Conservation (phyloP, 1,140 invertebrate species). For the Ctenoplectra terminalis region DNA sequence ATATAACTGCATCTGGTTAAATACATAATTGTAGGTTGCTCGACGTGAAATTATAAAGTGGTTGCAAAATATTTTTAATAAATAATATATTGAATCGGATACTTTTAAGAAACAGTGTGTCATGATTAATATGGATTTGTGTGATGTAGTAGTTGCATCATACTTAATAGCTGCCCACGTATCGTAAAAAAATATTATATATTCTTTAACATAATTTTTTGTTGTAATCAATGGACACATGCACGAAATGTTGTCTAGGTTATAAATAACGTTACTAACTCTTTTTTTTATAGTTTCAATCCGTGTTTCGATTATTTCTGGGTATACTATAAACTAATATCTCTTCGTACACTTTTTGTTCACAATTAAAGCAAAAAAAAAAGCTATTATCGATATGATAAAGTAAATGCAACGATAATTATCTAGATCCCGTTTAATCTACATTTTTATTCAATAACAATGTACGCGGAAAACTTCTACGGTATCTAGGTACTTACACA, state of each 20-base stretch:
- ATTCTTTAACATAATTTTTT: no score
- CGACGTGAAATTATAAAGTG: background rate
- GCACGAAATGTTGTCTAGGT: background rate
- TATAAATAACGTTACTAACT: background rate
- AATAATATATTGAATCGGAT: background rate
- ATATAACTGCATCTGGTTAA: conserved; percentile 1
- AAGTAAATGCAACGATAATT: no score
- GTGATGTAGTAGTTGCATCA: background rate
- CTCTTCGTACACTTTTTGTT: no score
- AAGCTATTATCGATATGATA: no score
- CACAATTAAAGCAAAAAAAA: no score
- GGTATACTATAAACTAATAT: no score
- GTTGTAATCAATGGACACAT: background rate
- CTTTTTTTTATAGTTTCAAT: background rate
- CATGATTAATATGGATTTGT: background rate
- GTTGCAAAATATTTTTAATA: background rate
- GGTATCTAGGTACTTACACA: no score
- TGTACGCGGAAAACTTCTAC: no score
- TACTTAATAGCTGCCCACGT: background rate
- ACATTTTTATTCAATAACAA: no score
- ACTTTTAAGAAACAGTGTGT: background rate
- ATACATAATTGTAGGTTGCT: conserved; percentile 10
- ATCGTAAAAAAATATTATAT: background rate
- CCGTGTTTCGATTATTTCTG: no score
- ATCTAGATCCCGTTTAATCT: no score